These are phyloP conservation scores for Cryptoprocta ferox DNA, from an alignment of 2,797 vertebrate genomes.

Conservation along the genomic window DNA sequence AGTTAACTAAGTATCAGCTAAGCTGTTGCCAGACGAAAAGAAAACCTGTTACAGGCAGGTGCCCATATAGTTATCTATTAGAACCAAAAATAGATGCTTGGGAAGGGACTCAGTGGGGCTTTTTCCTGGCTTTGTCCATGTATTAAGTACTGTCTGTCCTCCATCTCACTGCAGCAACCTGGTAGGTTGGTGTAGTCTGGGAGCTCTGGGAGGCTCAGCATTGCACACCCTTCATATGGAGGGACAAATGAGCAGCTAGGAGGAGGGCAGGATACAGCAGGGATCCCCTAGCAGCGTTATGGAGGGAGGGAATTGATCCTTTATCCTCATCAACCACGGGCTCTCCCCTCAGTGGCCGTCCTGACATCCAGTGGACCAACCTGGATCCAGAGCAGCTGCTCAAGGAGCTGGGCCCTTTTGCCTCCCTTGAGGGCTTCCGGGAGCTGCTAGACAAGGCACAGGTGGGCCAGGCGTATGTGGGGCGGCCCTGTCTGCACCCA, in stretches of 20 bases:
- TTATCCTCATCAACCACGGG: background rate
- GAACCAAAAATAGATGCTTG: background rate
- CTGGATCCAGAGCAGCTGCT: conserved; percentile 96
- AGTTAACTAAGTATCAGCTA: background rate
- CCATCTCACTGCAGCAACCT: background rate
- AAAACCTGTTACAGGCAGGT: background rate
- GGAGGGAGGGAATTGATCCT: background rate
- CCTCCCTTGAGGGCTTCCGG: conserved; percentile 95
- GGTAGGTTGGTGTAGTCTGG: too few species aligned
- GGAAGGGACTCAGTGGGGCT: background rate
- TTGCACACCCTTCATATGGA: background rate
- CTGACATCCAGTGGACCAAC: conserved; percentile 99
- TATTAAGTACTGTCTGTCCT: background rate
- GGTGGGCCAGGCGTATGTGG: conserved; percentile 97
- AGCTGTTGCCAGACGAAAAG: background rate
- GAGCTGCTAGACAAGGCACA: conserved; percentile 98
- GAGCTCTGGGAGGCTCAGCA: background rate
- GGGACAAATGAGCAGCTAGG: background rate
- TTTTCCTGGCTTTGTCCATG: background rate
- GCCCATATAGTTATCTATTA: background rate
- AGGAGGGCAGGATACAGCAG: background rate
- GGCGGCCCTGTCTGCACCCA: conserved; percentile 95
- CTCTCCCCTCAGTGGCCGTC: conserved; percentile 91
- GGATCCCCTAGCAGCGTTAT: background rate
- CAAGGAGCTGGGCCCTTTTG: conserved; percentile 96